Percentiles rank a stretch among this genome's conserved stretches.
These are phyloP conservation scores for Meles meles DNA, from an alignment of 2,113 vertebrate genomes.

Conservation along the genomic window DNA sequence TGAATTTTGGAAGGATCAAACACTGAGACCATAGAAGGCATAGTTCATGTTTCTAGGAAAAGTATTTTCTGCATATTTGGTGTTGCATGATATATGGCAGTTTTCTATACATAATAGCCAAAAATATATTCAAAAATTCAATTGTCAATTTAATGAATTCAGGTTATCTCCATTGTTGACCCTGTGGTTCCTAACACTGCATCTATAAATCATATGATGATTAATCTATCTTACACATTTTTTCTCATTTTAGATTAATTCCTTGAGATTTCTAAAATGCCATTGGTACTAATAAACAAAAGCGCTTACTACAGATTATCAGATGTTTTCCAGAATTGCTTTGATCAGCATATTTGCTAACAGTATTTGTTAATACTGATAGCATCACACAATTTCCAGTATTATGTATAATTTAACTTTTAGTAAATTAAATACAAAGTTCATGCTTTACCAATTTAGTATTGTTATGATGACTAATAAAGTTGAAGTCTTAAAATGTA, in stretches of 20 bases:
- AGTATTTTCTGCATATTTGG: not conserved
- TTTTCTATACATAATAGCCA: not conserved
- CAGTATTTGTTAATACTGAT: not conserved
- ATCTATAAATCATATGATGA: not conserved
- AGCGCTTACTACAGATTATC: not conserved
- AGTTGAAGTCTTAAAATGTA: not conserved
- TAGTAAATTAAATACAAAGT: not conserved
- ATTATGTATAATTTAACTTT: not conserved
- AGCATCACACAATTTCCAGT: not conserved
- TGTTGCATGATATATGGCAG: not conserved
- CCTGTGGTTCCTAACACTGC: not conserved
- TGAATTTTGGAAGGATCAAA: not conserved
- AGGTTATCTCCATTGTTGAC: not conserved
- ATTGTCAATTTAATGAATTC: not conserved
- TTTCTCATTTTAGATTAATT: not conserved
- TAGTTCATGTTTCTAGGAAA: not conserved
- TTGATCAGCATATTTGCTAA: not conserved
- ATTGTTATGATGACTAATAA: not conserved
- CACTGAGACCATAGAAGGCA: not conserved
- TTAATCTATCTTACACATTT: not conserved
- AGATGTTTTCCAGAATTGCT: not conserved
- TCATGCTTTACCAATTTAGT: not conserved
- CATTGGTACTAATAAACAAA: not conserved
- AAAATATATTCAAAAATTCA: not conserved
- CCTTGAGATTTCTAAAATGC: not conserved